These are phyloP conservation scores for Ispidina lecontei DNA, from an alignment of 2,797 vertebrate species.

Conservation along the genomic window DNA sequence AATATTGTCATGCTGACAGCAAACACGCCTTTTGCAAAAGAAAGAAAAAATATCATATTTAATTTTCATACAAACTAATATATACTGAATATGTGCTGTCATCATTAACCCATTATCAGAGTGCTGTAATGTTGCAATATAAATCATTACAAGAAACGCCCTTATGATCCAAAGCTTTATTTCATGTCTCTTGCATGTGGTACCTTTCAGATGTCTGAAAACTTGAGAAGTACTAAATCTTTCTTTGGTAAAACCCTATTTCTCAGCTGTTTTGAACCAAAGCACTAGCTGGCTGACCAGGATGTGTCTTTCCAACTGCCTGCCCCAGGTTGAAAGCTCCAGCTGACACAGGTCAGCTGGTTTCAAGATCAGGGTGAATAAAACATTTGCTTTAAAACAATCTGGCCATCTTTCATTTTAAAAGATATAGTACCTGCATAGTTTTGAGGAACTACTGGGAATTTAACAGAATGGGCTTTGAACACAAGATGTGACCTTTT, in stretches of 20 bases:
- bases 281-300: neutral
- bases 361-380: neutral
- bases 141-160: neutral
- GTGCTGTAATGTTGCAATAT: neutral
- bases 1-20: neutral
- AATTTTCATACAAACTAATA: neutral
- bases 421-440: neutral
- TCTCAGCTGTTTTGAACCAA: neutral
- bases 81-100: neutral
- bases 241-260: neutral
- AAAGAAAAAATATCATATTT: neutral
- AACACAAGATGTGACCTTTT: accelerated
- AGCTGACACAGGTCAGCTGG: neutral
- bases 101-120: neutral
- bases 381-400: neutral
- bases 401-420: neutral
- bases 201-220: neutral
- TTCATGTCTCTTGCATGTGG: neutral
- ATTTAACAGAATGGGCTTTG: neutral
- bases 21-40: neutral
- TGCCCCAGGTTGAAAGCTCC: neutral
- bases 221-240: neutral
- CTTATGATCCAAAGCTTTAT: neutral
- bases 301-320: neutral
- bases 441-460: neutral